Evolutionary conservation across 2,888 invertebrate genomes (phyloP).

Genomic region (Holacanthella duospinosa): DNA sequence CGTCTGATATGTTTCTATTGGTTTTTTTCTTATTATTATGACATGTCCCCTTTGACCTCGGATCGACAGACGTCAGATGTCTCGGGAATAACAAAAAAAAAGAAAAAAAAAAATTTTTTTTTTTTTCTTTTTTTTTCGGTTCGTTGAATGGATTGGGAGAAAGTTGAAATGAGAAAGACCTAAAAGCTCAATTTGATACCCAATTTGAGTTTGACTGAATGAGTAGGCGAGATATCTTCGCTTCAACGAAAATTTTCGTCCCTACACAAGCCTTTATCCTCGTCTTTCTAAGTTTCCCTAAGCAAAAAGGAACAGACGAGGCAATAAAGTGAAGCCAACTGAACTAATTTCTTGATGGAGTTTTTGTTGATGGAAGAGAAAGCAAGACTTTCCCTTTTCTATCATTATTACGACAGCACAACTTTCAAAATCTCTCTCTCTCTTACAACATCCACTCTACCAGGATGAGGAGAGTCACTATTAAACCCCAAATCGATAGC

Average conservation of each 20-base stretch:
- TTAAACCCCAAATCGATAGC: too few relatives aligned
- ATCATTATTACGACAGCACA: not conserved
- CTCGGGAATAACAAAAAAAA: too few relatives aligned
- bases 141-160: not conserved
- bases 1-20: not conserved
- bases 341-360: conserved; percentile 13
- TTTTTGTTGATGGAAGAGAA: conserved; percentile 9
- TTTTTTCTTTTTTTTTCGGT: not conserved
- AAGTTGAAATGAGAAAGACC: not conserved
- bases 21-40: not conserved
- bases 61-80: not conserved
- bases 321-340: conserved; percentile 10
- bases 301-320: not conserved
- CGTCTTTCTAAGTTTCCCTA: not conserved
- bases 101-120: too few relatives aligned
- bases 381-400: too few relatives aligned
- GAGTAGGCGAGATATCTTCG: conserved; percentile 9
- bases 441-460: too few relatives aligned
- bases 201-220: conserved; percentile 5
- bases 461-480: too few relatives aligned
- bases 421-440: too few relatives aligned
- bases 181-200: not conserved
- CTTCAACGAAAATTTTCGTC: too few relatives aligned
- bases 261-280: not conserved
- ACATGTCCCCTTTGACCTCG: not conserved